Evolutionary conservation across 2,888 invertebrate species (phyloP), one percentile per base, ranked within the genome.

Genomic region (Drosophila limbata): DNA sequence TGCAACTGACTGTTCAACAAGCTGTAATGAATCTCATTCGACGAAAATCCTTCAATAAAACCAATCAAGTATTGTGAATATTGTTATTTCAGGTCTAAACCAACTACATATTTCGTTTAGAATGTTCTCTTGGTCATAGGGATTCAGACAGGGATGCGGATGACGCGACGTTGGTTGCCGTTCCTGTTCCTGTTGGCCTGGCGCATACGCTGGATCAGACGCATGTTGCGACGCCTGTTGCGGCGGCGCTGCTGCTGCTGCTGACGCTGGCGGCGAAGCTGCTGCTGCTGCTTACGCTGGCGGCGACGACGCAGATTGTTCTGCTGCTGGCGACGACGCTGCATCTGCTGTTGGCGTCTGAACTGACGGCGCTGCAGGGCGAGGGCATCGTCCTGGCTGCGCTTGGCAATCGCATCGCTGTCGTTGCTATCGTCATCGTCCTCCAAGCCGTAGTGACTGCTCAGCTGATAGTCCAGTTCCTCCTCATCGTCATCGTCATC

Each of bases 271-370:
- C 63, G 72, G 6, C 71, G 74, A 15, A 76, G 79, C 56, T 67
- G 68, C 47, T 61, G 57, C 31, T 81, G 72, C 60, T 69, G 71
- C 44, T 72, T 77, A 1, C 64, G 82, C 66, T 52, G 63, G 19
- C 73, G 84, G 42, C 70, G 84, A 45, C 81, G 84, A 13, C 79
- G 83, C 61, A 66, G 73, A 4, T 57, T 37, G 5, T 47, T 51
- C 45, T 63, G 55, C 56, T 72, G 67, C 60, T 77, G 69, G 42
- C 79, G 76, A 13, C 75, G 75, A 5, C 75, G 77, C 11, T 65
- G 68, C 57, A 52, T 19, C 17, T 74, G 52, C 56, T 74, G 71
- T 52, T 65, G 71, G 33, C 77, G 78, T 44, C 50, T 60, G 37
- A 55, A 56, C 19, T 75, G 74, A 28, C 67, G 74, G 39, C 73